Evolutionary conservation across 2,797 vertebrate species (phyloP), one percentile per base, ranked within the genome.

Genomic region (Tolypeutes matacus): DNA sequence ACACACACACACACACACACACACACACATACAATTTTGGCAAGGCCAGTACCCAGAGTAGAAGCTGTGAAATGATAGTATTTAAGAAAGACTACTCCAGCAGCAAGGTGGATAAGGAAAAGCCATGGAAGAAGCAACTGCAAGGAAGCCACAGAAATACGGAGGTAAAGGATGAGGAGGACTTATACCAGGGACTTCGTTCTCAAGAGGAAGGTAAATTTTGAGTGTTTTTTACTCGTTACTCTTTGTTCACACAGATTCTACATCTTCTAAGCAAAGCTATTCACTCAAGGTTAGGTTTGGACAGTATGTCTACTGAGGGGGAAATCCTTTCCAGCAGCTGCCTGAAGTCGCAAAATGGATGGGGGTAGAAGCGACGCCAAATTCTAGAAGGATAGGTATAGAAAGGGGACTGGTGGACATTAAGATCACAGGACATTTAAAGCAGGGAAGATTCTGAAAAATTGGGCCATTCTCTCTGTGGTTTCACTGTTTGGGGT

Each of bases 291-390:
- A 89, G 36, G 46, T 60, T 49, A 46, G 34, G 62, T 46, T 18
- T 67, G n/a, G 49, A 60, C 20, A 92, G 31, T n/a, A 29, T 53
- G 39, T 65, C 23, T 65, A 58, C 58, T 70, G 27, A 58, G 51
- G 51, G 67, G 77, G 86, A 96, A 34, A 92, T 29, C 49, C 20
- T 81, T 56, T 60, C 39, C 67, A 89, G 25, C 31, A 89, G 49
- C 53, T 76, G 77, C 72, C 42, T 72, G 8, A 73, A 78, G 39
- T n/a, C 64, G 72, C 51, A 58, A 96, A 94, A 90, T 9, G 73
- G 64, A 69, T 25, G 46, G 49, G 7, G 39, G 29, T 20, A 51
- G 62, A 72, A 58, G n/a, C 0, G 58, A 56, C 3, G 60, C 5
- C 25, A 69, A 25, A 42, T 56, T 84, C 58, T 34, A 75, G 34